Conservation (phyloP, 37 sponge, comb jelly and placozoan species). For the Theonella swinhoei region DNA sequence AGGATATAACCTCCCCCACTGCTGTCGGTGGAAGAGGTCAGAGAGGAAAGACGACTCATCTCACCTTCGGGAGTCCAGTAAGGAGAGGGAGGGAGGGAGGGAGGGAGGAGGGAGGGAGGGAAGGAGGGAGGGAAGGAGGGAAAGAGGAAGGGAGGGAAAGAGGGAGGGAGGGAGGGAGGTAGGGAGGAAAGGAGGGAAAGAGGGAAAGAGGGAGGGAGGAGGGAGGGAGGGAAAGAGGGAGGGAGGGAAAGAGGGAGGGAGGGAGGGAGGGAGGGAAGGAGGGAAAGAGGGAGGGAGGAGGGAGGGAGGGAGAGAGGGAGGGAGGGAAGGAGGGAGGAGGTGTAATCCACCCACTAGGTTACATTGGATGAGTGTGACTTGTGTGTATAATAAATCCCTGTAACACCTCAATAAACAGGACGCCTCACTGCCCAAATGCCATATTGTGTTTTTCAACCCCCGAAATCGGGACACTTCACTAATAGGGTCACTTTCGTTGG, state of each 20-base stretch:
- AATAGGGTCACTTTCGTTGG: no score
- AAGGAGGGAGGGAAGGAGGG: not conserved
- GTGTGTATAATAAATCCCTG: no score
- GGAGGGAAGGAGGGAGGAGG: not conserved
- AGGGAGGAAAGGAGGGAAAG: no score
- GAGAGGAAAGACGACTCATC: not conserved
- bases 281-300: not conserved
- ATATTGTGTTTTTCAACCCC: no score
- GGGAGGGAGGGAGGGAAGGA: constrained; percentile 14
- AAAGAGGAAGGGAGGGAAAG: no score
- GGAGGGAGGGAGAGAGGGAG: not conserved
- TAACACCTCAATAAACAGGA: no score
- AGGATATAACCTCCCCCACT: not conserved
- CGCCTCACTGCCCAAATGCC: no score
- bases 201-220: no score
- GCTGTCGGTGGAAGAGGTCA: not conserved
- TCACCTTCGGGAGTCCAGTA: not conserved
- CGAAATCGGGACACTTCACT: no score
- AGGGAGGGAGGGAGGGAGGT: no score
- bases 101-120: no score
- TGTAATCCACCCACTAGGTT: not conserved
- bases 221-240: not conserved
- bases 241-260: constrained; percentile 3
- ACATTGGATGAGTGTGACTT: not conserved
- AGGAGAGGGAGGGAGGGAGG: no score